These are phyloP conservation scores for Limnephilus lunatus DNA, from an alignment of 2,888 invertebrate genomes.

Conservation along the genomic window DNA sequence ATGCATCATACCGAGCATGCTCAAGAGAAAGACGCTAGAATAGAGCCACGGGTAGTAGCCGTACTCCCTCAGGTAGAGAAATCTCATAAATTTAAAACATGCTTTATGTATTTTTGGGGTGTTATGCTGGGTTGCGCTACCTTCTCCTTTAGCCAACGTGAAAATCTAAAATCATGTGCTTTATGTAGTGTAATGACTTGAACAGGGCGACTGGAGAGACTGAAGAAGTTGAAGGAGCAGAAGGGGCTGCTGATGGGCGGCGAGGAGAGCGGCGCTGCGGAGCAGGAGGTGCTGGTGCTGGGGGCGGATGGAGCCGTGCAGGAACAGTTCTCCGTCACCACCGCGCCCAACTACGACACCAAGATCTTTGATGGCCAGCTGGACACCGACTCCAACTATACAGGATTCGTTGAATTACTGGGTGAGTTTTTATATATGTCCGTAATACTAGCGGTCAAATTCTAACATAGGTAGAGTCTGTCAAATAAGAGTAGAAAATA, in stretches of 20 bases:
- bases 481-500: too few species aligned
- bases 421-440: slow-evolving; percentile 75
- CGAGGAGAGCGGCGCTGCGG: background rate
- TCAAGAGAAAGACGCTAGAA: too few species aligned
- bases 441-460: too few species aligned
- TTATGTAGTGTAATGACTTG: background rate
- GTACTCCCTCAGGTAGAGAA: too few species aligned
- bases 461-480: too few species aligned
- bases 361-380: slow-evolving; percentile 84
- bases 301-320: background rate
- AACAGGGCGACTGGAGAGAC: slow-evolving; percentile 40
- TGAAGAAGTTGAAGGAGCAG: slow-evolving; percentile 55
- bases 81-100: too few species aligned
- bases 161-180: too few species aligned
- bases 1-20: too few species aligned
- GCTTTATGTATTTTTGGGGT: too few species aligned
- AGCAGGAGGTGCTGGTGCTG: background rate
- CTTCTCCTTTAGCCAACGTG: too few species aligned
- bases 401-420: slow-evolving; percentile 90
- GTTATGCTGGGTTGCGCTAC: too few species aligned
- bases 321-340: background rate
- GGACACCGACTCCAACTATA: slow-evolving; percentile 88
- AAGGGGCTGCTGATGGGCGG: slow-evolving; percentile 7
- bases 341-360: slow-evolving; percentile 66
- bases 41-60: too few species aligned